phyloP scores from a whole-genome alignment of 2,797 vertebrate genomes.

The Lacerta viridis region DNA sequence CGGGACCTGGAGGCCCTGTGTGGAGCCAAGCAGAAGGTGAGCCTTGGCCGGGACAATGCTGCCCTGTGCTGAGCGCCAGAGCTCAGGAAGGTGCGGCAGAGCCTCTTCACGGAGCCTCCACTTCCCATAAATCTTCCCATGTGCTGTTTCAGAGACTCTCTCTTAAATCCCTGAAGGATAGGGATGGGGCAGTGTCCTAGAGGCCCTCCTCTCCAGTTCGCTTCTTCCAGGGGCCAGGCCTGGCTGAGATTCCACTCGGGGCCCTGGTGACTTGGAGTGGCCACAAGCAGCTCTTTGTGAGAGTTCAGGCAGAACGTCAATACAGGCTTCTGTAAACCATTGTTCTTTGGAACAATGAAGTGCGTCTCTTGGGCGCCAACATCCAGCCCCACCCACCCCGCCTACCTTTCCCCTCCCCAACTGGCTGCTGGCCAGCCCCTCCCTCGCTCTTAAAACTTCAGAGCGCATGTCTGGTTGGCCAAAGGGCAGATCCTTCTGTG shows the following conservation, averaged over 20 bases:
- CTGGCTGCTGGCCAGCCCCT: background rate
- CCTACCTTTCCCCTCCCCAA: background rate
- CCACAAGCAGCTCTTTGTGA: background rate
- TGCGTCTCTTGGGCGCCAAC: background rate
- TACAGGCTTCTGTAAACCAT: background rate
- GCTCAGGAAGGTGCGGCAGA: background rate
- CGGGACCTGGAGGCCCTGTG: constrained; percentile 92
- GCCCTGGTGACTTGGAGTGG: background rate
- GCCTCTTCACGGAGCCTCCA: no score
- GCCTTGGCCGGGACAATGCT: background rate
- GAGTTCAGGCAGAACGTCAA: background rate
- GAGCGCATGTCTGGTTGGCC: background rate
- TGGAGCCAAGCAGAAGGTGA: constrained; percentile 92
- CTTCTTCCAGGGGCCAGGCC: no score
- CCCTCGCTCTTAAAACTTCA: background rate
- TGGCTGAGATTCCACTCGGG: background rate
- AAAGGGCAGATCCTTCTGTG: no score
- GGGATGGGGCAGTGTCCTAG: background rate
- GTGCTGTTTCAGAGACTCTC: no score
- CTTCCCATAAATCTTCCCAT: no score
- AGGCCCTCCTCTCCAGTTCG: no score
- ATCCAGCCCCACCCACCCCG: no score
- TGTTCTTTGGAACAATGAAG: background rate
- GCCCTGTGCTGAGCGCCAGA: rapidly evolving
- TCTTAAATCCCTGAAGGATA: background rate